Evolutionary conservation across 1,140 invertebrate species (phyloP), one percentile per base, ranked within the genome.

Genomic region (Nephila pilipes): DNA sequence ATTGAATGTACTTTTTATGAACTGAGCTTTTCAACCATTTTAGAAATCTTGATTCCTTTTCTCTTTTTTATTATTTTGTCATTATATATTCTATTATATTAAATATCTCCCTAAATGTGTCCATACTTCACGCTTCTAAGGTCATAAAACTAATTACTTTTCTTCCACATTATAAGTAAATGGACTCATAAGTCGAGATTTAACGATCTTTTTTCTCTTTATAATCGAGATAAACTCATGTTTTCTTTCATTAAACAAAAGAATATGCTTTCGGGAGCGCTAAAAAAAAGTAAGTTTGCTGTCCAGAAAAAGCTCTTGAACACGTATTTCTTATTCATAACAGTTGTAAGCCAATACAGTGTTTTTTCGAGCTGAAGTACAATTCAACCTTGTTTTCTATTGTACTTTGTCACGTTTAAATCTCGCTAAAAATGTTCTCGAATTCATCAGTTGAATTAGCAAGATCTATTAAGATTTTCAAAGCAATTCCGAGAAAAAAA

Each of bases 241-340:
- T 46, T 46, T 46, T 46, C 46, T 46, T 46, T 36, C 69, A 75
- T 75, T 32, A 75, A 75, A 75, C 69, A 75, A 75, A 75, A 75
- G 69, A 65, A 14, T 3, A 3, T 18, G 3, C 69, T 18, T 36
- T 75, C 36, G 0, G 65, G 29, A 36, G 16, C 16, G 18, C 18
- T 75, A 36, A 46, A 46, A 38, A n/a, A 6, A 46, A 46, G 46
- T 0, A 4, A 46, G 46, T 10, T 46, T 46, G 6, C 46, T 46
- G n/a, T 46, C 46, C 46, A 46, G 46, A 46, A 46, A 46, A 10
- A 46, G 46, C 46, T 46, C 46, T 46, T 10, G 4, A 46, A 46
- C 46, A 46, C 46, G 46, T 46, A 46, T 6, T 1, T 10, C 2
- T n/a, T n/a, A n/a, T n/a, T n/a, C n/a, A n/a, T n/a, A n/a, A 46